These are phyloP conservation scores for Oconnorella tubifera DNA, from an alignment of 2,888 invertebrate species.

Conservation along the genomic window DNA sequence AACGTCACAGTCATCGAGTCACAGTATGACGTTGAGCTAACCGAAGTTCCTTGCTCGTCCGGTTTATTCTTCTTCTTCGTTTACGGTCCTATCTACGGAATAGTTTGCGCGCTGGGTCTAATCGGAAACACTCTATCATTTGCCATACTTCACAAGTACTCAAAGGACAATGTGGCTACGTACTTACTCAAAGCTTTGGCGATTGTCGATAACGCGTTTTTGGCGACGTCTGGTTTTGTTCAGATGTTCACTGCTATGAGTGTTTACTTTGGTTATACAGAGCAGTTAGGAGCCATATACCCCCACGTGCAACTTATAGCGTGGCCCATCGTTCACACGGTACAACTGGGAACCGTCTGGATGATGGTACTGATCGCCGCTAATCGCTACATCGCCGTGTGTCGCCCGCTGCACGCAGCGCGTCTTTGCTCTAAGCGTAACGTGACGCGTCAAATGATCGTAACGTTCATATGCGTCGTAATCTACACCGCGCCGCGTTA, in stretches of 20 bases:
- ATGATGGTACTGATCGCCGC: slow-evolving; percentile 38
- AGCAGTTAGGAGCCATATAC: slow-evolving; percentile 29
- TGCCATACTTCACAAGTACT: slow-evolving; percentile 34
- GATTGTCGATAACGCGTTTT: slow-evolving; percentile 34
- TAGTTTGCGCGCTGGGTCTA: slow-evolving; percentile 35
- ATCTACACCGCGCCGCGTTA: slow-evolving; percentile 37
- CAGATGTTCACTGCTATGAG: slow-evolving; percentile 36
- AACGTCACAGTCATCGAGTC: no score
- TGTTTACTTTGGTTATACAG: slow-evolving; percentile 26
- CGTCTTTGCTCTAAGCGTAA: slow-evolving; percentile 32
- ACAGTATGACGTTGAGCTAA: no score
- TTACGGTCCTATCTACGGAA: slow-evolving; percentile 36
- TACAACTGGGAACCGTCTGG: slow-evolving; percentile 37
- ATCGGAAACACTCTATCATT: slow-evolving; percentile 37
- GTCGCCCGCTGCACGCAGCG: slow-evolving; percentile 34
- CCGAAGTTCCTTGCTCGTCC: slow-evolving; percentile 15
- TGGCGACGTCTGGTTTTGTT: slow-evolving; percentile 29
- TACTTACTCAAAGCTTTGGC: slow-evolving; percentile 35
- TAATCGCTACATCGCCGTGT: slow-evolving; percentile 38
- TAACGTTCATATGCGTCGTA: slow-evolving; percentile 24
- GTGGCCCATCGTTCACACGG: slow-evolving; percentile 35
- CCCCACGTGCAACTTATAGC: slow-evolving; percentile 23
- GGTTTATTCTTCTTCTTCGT: slow-evolving; percentile 36
- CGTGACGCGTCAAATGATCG: slow-evolving; percentile 29
- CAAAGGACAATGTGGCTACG: slow-evolving; percentile 31